Evolutionary conservation across 2,888 invertebrate genomes (phyloP).

Genomic region (Calameuta pallipes): DNA sequence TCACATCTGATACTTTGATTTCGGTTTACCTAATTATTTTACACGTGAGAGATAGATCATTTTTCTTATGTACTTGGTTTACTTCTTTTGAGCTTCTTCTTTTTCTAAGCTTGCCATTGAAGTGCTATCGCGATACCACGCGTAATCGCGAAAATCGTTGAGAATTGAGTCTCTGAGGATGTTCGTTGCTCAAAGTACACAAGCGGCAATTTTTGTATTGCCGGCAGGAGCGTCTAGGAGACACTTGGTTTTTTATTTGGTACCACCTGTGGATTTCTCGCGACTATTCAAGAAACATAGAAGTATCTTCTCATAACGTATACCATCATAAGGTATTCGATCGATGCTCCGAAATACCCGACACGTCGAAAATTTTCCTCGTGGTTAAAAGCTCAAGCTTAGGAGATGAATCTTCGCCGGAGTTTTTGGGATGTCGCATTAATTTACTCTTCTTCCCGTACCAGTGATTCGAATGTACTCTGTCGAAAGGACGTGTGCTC

Average conservation of each 20-base stretch:
- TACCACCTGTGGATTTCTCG: neutral
- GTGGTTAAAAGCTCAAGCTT: neutral
- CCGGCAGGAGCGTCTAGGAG: neutral
- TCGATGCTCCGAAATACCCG: neutral
- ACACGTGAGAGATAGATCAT: neutral
- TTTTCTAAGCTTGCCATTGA: neutral
- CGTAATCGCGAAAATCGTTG: neutral
- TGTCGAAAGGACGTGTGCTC: neutral
- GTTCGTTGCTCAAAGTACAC: neutral
- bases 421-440: neutral
- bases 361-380: neutral
- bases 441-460: neutral
- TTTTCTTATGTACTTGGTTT: neutral
- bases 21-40: neutral
- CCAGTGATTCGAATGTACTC: neutral
- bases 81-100: neutral
- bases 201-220: neutral
- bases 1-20: neutral
- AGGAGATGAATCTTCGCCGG: neutral
- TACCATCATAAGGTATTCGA: neutral
- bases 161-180: no score
- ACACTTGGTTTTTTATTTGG: neutral
- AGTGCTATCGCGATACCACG: neutral
- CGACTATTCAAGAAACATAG: neutral
- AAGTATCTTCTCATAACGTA: neutral